Evolutionary conservation across 2,797 vertebrate species (phyloP).

Genomic region (Lithobates pipiens): DNA sequence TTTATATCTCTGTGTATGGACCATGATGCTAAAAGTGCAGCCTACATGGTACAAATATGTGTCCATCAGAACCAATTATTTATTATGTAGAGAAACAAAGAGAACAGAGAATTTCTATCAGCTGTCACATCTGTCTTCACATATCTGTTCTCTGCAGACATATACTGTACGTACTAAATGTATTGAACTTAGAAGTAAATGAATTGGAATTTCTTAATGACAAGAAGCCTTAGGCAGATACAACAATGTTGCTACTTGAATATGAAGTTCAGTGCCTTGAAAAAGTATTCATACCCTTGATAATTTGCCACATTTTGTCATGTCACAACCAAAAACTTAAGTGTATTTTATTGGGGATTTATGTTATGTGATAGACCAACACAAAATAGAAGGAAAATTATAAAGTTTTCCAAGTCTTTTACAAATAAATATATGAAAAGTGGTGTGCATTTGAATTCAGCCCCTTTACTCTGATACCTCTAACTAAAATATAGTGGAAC

Average conservation of each 20-base stretch:
- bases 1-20: not conserved
- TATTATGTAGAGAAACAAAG: constrained; percentile 14
- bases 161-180: not conserved
- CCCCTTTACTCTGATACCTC: too few species aligned
- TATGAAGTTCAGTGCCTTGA: not conserved
- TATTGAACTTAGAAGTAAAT: not conserved
- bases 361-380: too few species aligned
- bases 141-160: not conserved
- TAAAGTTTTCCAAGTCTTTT: too few species aligned
- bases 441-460: too few species aligned
- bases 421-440: too few species aligned
- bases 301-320: too few species aligned
- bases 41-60: constrained; percentile 19
- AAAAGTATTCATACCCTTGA: too few species aligned
- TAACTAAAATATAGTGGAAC: too few species aligned
- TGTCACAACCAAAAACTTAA: too few species aligned
- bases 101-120: not conserved
- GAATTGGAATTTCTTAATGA: not conserved
- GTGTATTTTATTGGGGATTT: too few species aligned
- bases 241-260: not conserved
- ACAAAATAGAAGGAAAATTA: too few species aligned
- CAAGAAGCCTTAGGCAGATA: not conserved
- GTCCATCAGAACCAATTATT: constrained; percentile 43
- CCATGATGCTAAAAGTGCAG: constrained; percentile 18
- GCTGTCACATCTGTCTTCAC: not conserved